These are phyloP conservation scores for Catocala fraxini DNA, from an alignment of 2,888 invertebrate species.

Conservation along the genomic window DNA sequence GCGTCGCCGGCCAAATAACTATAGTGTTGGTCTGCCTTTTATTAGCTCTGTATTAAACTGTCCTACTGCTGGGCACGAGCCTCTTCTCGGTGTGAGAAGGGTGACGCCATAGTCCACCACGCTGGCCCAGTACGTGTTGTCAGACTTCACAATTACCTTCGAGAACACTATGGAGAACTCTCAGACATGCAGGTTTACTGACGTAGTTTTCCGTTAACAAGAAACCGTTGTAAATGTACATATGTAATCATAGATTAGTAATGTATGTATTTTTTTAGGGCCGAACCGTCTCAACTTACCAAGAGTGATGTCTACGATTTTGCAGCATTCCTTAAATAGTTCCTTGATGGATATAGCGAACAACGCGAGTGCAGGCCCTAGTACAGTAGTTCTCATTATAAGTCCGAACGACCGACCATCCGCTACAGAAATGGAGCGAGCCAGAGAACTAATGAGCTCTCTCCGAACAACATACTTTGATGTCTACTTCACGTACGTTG, in stretches of 20 bases:
- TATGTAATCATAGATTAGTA: too few species aligned
- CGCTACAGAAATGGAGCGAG: conserved; percentile 72
- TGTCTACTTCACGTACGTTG: conserved; percentile 84
- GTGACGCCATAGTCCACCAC: too few species aligned
- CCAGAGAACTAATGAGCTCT: conserved; percentile 75
- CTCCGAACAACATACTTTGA: conserved; percentile 83
- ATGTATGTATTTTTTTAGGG: conserved; percentile 73
- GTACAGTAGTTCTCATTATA: conserved; percentile 84
- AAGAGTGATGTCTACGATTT: conserved; percentile 79
- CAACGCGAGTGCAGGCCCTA: conserved; percentile 71
- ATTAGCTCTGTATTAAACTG: too few species aligned
- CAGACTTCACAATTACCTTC: too few species aligned
- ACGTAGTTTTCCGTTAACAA: too few species aligned
- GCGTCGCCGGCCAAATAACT: too few species aligned
- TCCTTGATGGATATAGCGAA: conserved; percentile 69
- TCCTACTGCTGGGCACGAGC: too few species aligned
- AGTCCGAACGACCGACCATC: conserved; percentile 82
- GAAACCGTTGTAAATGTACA: neutral
- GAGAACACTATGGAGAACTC: too few species aligned
- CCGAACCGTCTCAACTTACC: conserved; percentile 84
- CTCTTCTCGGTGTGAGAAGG: too few species aligned
- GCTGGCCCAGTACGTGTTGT: too few species aligned
- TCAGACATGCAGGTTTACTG: too few species aligned
- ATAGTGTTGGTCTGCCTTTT: too few species aligned
- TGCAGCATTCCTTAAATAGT: conserved; percentile 79